A percentile compares a stretch with the other conserved stretches of the same genome.
Conservation (phyloP, 2,113 vertebrate species). For the Microcebus lehilahytsara region DNA sequence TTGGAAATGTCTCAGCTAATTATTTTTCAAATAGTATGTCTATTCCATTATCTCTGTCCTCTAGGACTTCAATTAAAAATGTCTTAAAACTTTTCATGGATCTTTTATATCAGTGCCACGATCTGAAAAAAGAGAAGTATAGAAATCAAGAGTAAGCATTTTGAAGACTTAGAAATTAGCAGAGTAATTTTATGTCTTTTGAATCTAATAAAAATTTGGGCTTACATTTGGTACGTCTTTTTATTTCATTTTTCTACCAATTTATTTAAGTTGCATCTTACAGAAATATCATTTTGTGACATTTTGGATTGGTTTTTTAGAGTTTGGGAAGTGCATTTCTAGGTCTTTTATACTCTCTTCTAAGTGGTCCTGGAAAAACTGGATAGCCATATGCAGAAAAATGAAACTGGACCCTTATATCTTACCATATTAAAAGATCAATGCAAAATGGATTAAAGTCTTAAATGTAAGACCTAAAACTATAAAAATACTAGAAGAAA, state of each 20-base stretch:
- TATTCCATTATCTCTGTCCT: background rate
- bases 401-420: no score
- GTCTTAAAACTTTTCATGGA: background rate
- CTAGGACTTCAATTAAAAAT: background rate
- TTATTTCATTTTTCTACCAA: slow-evolving; percentile 5
- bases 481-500: no score
- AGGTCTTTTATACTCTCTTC: background rate
- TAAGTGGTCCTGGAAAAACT: no score
- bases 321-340: background rate
- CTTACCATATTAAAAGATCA: no score
- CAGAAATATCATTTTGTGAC: background rate
- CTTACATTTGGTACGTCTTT: background rate
- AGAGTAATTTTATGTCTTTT: slow-evolving; percentile 20
- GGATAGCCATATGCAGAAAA: no score
- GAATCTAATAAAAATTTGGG: background rate
- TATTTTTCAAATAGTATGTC: background rate
- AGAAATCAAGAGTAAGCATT: background rate
- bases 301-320: background rate
- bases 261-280: background rate
- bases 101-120: background rate
- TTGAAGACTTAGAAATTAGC: background rate
- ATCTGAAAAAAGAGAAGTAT: background rate
- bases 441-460: no score
- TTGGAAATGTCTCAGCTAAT: background rate
- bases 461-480: no score